These are phyloP conservation scores for Tryphoninae sp. DNA, from an alignment of 2,888 invertebrate genomes.

Conservation along the genomic window DNA sequence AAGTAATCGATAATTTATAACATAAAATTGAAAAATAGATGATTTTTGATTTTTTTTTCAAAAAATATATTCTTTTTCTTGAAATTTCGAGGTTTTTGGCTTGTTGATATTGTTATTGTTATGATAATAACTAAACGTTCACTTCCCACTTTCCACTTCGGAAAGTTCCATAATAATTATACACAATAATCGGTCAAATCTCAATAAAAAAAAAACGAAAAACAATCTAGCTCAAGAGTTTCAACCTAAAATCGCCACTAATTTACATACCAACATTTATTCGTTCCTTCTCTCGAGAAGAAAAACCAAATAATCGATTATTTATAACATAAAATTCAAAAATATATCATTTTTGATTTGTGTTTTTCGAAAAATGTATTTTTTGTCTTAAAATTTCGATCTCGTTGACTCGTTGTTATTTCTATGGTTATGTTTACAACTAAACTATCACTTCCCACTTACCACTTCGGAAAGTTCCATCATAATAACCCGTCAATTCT, in stretches of 20 bases:
- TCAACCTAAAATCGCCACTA: too few species aligned
- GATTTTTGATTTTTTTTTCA: too few species aligned
- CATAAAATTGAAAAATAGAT: too few species aligned
- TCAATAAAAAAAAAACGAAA: neutral
- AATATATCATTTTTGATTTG: too few species aligned
- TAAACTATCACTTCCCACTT: constrained; percentile 49
- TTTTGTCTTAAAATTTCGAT: too few species aligned
- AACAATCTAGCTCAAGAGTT: neutral
- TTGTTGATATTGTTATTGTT: constrained; percentile 4
- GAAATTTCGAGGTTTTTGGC: too few species aligned
- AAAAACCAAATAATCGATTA: neutral
- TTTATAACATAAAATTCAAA: too few species aligned
- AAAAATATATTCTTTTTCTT: too few species aligned
- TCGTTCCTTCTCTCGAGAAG: neutral
- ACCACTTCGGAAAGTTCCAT: constrained; percentile 67
- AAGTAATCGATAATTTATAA: neutral
- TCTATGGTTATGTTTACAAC: constrained; percentile 18
- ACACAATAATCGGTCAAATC: neutral
- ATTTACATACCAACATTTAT: too few species aligned
- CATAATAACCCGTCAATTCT: neutral
- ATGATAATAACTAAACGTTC: neutral
- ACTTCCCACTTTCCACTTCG: constrained; percentile 65
- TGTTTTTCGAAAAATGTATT: too few species aligned
- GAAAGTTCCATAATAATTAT: constrained; percentile 57
- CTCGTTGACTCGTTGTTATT: neutral